Evolutionary conservation across 2,888 invertebrate genomes (phyloP), one percentile per base, ranked within the genome.

Genomic region (Nemotelus nigrinus): DNA sequence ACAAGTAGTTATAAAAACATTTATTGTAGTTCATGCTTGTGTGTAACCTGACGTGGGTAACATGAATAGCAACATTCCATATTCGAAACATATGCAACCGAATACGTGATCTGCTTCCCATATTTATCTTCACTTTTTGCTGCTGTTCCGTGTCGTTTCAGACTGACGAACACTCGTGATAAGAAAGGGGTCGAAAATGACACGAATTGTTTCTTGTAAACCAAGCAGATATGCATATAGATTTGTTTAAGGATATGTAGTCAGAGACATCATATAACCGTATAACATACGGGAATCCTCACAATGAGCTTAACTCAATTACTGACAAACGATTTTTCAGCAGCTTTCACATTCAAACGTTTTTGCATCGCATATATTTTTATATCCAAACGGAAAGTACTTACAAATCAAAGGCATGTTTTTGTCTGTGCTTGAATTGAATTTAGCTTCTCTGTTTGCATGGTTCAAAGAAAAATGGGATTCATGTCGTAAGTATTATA

Each of bases 61-160:
- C 25, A 25, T 25, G 25, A 25, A 25, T 25, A 25, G 25, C 25
- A 25, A 25, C 7, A 53, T 53, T 64, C 25, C 6, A 6, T 43
- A 64, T 64, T 4, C 44, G 43, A 44, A 64, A 43, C 64, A 7
- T 44, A 64, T 64, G 64, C 7, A 64, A 64, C 44, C 7, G 4
- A 64, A 44, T 43, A 64, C 64, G 64, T 64, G 64, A 64, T 64
- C 64, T 64, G 64, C 25, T 64, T 64, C 7, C 64, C n/a, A 43
- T 41, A 64, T 58, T 58, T 58, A n/a, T 25, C 25, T 64, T 64
- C 64, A 53, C 53, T 53, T 39, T 43, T 64, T 64, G 39, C n/a
- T 44, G 44, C 64, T 25, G 0, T 25, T 25, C 25, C 25, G 25
- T 25, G 25, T 25, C 25, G 25, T 25, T 25, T 25, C 25, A 25